Conservation (phyloP, 2,888 invertebrate genomes). For the Cephus nigrinus region DNA sequence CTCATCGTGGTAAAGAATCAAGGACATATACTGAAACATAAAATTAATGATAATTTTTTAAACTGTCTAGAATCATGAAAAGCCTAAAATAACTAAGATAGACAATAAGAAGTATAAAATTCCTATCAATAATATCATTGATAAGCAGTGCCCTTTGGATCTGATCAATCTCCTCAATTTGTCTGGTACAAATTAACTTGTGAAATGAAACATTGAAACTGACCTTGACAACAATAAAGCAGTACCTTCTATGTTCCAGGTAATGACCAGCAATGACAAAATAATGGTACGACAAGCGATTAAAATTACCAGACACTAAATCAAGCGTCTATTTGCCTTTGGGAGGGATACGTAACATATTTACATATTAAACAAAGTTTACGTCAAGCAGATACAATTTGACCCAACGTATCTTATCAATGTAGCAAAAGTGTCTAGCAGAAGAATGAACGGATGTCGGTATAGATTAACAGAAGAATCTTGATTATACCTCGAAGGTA, state of each 20-base stretch:
- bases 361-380: not conserved
- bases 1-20: slow-evolving; percentile 89
- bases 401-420: not conserved
- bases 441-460: no score
- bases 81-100: slow-evolving; percentile 1
- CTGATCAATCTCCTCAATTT: no score
- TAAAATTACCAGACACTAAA: not conserved
- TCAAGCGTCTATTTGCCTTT: not conserved
- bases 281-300: no score
- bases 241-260: not conserved
- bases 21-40: slow-evolving; percentile 82
- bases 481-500: no score
- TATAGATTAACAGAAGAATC: no score
- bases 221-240: not conserved
- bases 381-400: not conserved
- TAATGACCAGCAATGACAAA: not conserved
- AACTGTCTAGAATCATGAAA: not conserved
- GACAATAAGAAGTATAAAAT: no score
- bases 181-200: no score
- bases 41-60: not conserved
- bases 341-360: not conserved
- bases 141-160: no score
- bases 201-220: not conserved
- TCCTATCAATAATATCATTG: no score
- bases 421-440: not conserved